Evolutionary conservation across 2,113 vertebrate species (phyloP), one percentile per base, ranked within the genome.

Genomic region (Tenrec ecaudatus): DNA sequence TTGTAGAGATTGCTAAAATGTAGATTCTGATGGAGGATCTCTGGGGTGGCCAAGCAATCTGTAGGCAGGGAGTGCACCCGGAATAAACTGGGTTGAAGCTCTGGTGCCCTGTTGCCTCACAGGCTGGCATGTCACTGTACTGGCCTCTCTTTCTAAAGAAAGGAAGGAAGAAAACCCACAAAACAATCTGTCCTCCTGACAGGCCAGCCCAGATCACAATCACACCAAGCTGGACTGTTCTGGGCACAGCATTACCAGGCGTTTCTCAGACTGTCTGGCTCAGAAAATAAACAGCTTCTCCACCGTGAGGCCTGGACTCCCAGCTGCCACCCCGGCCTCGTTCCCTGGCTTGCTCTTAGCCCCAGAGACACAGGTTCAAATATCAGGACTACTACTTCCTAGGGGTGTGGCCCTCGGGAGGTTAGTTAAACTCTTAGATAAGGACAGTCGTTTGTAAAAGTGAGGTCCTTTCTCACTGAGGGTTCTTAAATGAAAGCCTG

Each of bases 231-330:
- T 64, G 77, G 40, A 89, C 71, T 10, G 47, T 53, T 53, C 76
- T 33, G 58, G 75, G 58, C 57, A 31, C 17, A 27, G 15, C 66
- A 33, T 27, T 66, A 31, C 43, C 9, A 6, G 36, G 36, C 33
- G 22, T 5, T 86, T n/a, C 80, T 40, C 27, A 1, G 81, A 68
- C 47, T 12, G 69, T 31, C 60, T 89, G 80, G 76, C 27, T 86
- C 76, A 68, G 79, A 82, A 92, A 90, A 81, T 9, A 86, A 57
- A 73, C 69, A 75, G 8, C 14, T 82, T 10, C 9, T 64, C 57
- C 25, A 29, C 0, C 0, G 19, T 62, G 4, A 80, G 81, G 38
- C 69, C 0, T 0, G 40, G 0, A 0, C 31, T 16, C 69, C 40
- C 2, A 0, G 85, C 47, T 1, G 20, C 68, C 53, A 36, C 78